phyloP scores from a whole-genome alignment of 2,113 vertebrate genomes.

The Baryphthengus martii region DNA sequence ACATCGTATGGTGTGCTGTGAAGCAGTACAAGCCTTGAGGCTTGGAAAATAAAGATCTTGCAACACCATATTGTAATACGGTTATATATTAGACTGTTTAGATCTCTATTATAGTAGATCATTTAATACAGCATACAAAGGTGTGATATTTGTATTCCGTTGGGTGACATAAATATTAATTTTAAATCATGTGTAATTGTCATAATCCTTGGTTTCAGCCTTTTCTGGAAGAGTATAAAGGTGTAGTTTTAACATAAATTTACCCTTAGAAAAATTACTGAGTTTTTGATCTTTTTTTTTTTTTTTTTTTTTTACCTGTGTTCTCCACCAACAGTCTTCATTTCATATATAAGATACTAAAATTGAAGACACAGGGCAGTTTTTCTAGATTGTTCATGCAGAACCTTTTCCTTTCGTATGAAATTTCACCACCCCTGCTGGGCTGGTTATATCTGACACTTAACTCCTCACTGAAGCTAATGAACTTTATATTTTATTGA shows the following conservation, averaged over 20 bases:
- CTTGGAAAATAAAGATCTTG: neutral
- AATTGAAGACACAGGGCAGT: accelerated
- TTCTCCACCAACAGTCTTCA: neutral
- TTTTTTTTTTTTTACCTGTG: neutral
- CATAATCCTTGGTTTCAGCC: neutral
- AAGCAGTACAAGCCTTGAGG: neutral
- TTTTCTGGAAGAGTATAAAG: neutral
- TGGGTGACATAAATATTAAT: neutral
- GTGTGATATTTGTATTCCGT: neutral
- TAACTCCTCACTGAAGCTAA: neutral
- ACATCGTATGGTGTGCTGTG: neutral
- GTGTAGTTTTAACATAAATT: neutral
- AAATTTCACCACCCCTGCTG: conserved; percentile 7
- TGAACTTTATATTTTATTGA: conserved; percentile 35
- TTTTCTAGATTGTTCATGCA: neutral
- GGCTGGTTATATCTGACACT: conserved; percentile 32
- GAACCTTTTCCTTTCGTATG: neutral
- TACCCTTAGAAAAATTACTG: neutral
- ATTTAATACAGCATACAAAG: neutral
- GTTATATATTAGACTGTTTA: neutral
- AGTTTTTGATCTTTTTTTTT: neutral
- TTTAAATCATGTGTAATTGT: neutral
- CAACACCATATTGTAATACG: neutral
- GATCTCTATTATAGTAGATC: neutral
- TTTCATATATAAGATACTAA: neutral